Evolutionary conservation across 2,888 invertebrate genomes (phyloP).

Genomic region (Tolmerus cingulatus): DNA sequence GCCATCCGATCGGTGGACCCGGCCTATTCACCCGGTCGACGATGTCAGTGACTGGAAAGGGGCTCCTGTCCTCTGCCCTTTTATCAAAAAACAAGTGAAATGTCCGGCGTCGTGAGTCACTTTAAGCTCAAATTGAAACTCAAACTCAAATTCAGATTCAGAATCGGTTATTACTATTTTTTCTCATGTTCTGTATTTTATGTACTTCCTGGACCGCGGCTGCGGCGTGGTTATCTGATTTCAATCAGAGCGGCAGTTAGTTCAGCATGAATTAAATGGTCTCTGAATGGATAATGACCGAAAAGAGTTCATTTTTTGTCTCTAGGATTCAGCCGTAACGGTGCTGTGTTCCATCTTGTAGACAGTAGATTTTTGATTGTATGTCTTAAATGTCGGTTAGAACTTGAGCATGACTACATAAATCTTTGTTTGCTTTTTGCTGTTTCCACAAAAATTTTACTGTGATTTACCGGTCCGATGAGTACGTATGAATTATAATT

Average conservation of each 20-base stretch:
- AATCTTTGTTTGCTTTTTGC: not conserved
- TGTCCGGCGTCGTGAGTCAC: not conserved
- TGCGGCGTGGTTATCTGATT: not conserved
- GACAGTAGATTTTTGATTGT: not conserved
- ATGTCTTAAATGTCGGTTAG: not conserved
- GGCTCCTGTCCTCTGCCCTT: not conserved
- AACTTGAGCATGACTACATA: not conserved
- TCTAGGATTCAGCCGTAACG: not conserved
- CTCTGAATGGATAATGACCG: not conserved
- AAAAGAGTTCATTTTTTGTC: not conserved
- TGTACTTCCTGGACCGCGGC: not conserved
- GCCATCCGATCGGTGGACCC: not conserved
- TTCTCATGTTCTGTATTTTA: not conserved
- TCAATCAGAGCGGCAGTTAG: not conserved
- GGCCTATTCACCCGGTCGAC: not conserved
- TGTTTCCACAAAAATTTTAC: not conserved
- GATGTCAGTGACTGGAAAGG: not conserved
- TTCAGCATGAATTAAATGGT: not conserved
- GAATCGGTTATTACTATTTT: not conserved
- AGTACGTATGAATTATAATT: not conserved
- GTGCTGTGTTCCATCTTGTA: not conserved
- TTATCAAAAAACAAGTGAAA: not conserved
- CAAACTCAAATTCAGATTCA: too few relatives aligned
- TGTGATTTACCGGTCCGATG: not conserved
- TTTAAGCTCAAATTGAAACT: not conserved